phyloP scores from a whole-genome alignment of 1,140 invertebrate species.

The Drosophila parabipectinata region DNA sequence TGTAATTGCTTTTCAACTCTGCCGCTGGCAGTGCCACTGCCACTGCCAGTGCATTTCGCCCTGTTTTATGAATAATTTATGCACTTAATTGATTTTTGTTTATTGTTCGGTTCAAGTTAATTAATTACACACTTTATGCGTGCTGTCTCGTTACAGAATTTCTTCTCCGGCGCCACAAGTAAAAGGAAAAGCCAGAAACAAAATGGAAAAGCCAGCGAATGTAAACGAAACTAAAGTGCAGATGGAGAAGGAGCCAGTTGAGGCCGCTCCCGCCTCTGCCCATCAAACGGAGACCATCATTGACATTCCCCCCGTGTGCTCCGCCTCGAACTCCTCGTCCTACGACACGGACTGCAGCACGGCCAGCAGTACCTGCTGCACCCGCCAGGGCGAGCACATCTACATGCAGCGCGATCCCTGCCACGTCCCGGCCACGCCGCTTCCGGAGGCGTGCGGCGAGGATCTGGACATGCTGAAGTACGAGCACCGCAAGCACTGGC shows the following conservation, averaged over 20 bases:
- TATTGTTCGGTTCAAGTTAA: conserved; percentile 67
- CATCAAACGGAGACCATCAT: conserved; percentile 65
- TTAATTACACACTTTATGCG: conserved; percentile 68
- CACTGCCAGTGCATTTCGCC: conserved; percentile 9
- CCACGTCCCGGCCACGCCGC: conserved; percentile 12
- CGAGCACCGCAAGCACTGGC: conserved; percentile 84
- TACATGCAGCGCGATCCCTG: conserved; percentile 70
- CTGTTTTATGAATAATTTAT: conserved; percentile 78
- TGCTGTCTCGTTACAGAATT: conserved; percentile 46
- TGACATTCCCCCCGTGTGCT: conserved; percentile 72
- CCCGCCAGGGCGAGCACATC: conserved; percentile 77
- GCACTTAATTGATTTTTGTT: conserved; percentile 80
- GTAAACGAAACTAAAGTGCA: conserved; percentile 58
- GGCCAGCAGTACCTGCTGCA: conserved; percentile 80
- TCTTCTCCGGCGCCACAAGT: conserved; percentile 30
- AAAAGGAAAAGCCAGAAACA: conserved; percentile 17
- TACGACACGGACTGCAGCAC: conserved; percentile 82
- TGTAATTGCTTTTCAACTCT: conserved; percentile 24
- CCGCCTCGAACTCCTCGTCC: conserved; percentile 55
- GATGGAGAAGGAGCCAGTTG: conserved; percentile 7
- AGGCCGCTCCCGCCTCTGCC: conserved; percentile 12
- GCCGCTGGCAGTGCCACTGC: not conserved
- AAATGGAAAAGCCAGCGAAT: conserved; percentile 54
- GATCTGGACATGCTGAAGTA: conserved; percentile 67
- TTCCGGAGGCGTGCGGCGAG: conserved; percentile 25